These are phyloP conservation scores for Willowsia nigromaculata DNA, from an alignment of 2,888 invertebrate genomes.

Conservation along the genomic window DNA sequence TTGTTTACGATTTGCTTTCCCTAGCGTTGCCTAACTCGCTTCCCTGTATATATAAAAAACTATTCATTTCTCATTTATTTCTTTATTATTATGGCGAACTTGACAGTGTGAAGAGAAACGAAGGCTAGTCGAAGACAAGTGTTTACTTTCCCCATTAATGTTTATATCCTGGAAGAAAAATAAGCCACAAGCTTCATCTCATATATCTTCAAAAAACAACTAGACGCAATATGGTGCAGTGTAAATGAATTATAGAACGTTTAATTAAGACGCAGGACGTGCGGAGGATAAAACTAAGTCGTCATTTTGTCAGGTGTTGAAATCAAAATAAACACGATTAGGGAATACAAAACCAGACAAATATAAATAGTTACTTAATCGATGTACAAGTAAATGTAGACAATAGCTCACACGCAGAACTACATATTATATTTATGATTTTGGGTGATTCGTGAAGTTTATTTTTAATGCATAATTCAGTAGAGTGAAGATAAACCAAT, in stretches of 20 bases:
- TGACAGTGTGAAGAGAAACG: too few relatives aligned
- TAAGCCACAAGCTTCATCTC: neutral
- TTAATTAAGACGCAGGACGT: neutral
- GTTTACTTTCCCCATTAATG: conserved; percentile 39
- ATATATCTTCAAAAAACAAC: neutral
- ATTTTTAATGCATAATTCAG: too few relatives aligned
- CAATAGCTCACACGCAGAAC: neutral
- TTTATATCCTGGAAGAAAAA: neutral
- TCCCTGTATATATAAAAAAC: too few relatives aligned
- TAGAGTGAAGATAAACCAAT: too few relatives aligned
- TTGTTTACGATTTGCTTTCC: conserved; percentile 13
- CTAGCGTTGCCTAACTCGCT: too few relatives aligned
- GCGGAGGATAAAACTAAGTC: neutral
- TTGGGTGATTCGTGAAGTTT: too few relatives aligned
- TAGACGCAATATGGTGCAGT: neutral
- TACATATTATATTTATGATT: too few relatives aligned
- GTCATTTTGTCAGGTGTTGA: conserved; percentile 1
- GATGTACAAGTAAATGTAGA: neutral
- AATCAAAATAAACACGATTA: conserved; percentile 23
- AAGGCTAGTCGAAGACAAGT: too few relatives aligned
- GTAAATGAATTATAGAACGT: neutral
- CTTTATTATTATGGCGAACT: neutral
- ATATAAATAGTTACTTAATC: neutral
- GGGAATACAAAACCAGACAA: neutral
- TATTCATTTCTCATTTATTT: neutral